These are phyloP conservation scores for Amphibalanus amphitrite DNA, from an alignment of 1,140 invertebrate species.

Conservation along the genomic window DNA sequence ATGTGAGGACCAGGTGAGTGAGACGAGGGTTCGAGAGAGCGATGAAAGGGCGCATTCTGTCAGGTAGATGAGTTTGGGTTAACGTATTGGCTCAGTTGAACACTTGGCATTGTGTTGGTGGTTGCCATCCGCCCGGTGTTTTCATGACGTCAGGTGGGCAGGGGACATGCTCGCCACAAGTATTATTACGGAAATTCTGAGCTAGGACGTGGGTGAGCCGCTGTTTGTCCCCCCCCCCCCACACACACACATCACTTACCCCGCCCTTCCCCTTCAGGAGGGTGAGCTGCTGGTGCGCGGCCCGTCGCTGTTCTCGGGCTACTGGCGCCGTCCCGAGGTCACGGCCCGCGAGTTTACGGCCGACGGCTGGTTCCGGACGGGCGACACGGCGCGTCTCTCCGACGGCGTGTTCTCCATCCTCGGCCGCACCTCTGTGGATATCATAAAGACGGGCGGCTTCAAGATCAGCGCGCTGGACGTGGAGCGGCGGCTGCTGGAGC, in stretches of 20 bases:
- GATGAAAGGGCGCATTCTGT: too few relatives aligned
- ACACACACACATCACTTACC: too few relatives aligned
- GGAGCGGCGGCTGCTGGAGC: slow-evolving; percentile 57
- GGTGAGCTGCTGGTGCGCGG: slow-evolving; percentile 61
- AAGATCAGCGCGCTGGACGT: slow-evolving; percentile 70
- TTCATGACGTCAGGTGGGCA: too few relatives aligned
- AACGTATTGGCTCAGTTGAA: too few relatives aligned
- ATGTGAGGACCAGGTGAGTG: slow-evolving; percentile 20
- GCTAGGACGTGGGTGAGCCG: too few relatives aligned
- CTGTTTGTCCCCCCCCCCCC: too few relatives aligned
- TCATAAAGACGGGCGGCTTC: slow-evolving; percentile 78
- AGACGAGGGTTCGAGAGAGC: too few relatives aligned
- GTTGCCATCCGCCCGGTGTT: too few relatives aligned
- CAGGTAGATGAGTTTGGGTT: too few relatives aligned
- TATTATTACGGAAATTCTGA: too few relatives aligned
- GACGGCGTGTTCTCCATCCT: slow-evolving; percentile 57
- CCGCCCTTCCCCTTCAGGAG: slow-evolving; percentile 18
- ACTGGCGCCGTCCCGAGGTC: slow-evolving; percentile 54
- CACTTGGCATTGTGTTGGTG: too few relatives aligned
- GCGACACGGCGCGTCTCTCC: slow-evolving; percentile 44
- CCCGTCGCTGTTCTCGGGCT: slow-evolving; percentile 54
- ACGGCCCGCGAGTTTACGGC: slow-evolving; percentile 49
- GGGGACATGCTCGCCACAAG: too few relatives aligned
- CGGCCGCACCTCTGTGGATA: slow-evolving; percentile 66
- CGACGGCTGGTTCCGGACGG: slow-evolving; percentile 76